Conservation (phyloP, 2,113 vertebrate genomes). For the Podiceps cristatus region DNA sequence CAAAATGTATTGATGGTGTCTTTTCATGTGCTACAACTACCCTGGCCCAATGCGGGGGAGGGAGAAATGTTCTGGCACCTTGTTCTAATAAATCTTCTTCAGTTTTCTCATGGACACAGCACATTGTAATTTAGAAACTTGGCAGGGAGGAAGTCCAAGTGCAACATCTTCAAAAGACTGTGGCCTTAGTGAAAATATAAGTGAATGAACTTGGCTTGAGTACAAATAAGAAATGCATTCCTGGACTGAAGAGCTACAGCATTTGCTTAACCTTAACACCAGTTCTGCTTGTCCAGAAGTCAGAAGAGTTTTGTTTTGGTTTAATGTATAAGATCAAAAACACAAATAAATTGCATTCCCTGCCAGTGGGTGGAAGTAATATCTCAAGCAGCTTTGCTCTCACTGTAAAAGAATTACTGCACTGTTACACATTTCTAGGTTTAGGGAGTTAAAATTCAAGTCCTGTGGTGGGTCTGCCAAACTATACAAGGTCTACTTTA, state of each 20-base stretch:
- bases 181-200: constrained; percentile 34
- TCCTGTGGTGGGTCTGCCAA: not conserved
- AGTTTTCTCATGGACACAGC: constrained; percentile 40
- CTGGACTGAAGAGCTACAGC: not conserved
- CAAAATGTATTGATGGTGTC: not conserved
- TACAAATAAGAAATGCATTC: constrained; percentile 38
- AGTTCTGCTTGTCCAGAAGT: not conserved
- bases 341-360: not conserved
- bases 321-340: constrained; percentile 32
- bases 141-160: constrained; percentile 42
- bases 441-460: not conserved
- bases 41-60: not conserved
- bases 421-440: not conserved
- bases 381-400: not conserved
- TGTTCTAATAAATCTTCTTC: constrained; percentile 52
- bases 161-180: constrained; percentile 61
- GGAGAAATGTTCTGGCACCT: constrained; percentile 29
- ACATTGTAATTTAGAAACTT: constrained; percentile 47
- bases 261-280: constrained; percentile 49
- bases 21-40: not conserved
- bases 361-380: not conserved
- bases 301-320: constrained; percentile 6
- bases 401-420: not conserved
- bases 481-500: not conserved
- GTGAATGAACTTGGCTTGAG: constrained; percentile 16